Evolutionary conservation across 2,797 vertebrate genomes (phyloP).

Genomic region (Pseudopleuronectes americanus): DNA sequence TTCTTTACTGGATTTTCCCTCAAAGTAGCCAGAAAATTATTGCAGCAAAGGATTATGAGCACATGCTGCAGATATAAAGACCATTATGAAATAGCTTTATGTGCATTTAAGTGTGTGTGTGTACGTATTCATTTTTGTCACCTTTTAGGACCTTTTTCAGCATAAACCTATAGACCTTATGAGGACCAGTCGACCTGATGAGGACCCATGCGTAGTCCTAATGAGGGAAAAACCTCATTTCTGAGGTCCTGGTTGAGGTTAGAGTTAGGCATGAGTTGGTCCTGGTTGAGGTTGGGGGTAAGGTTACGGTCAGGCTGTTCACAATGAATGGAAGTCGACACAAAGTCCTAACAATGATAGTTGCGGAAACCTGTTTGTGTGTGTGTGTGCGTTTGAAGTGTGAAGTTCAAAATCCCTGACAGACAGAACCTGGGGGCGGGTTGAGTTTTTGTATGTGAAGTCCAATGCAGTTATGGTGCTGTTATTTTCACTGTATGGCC

Average conservation of each 20-base stretch:
- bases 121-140: neutral
- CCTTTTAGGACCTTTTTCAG: too few species aligned
- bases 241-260: too few species aligned
- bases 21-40: neutral
- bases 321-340: too few species aligned
- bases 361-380: neutral
- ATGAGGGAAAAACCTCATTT: too few species aligned
- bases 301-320: too few species aligned
- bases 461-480: constrained; percentile 45
- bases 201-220: too few species aligned
- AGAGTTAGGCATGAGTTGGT: too few species aligned
- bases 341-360: too few species aligned
- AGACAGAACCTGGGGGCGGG: constrained; percentile 35
- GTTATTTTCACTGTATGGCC: constrained; percentile 44
- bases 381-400: constrained; percentile 17
- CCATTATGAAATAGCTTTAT: neutral
- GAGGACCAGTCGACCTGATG: too few species aligned
- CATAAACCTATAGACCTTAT: too few species aligned
- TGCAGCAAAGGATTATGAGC: constrained; percentile 15
- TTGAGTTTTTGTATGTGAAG: constrained; percentile 41
- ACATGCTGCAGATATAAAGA: constrained; percentile 31
- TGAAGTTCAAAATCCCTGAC: constrained; percentile 41
- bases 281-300: too few species aligned
- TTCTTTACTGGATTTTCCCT: too few species aligned
- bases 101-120: constrained; percentile 8